These are phyloP conservation scores for Drosophila malerkotliana DNA, from an alignment of 1,140 invertebrate genomes.

Conservation along the genomic window DNA sequence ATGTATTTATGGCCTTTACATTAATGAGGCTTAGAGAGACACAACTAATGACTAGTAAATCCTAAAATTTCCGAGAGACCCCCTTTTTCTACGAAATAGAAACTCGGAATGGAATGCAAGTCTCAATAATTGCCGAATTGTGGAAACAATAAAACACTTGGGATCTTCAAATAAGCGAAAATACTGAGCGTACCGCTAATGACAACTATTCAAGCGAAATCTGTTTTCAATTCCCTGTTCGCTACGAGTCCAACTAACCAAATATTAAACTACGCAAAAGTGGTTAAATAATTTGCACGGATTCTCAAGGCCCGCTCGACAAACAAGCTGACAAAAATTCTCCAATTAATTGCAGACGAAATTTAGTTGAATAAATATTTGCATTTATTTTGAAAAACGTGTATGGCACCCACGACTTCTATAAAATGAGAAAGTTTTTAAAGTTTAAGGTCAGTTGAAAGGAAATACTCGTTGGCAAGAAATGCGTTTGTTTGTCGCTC, in stretches of 20 bases:
- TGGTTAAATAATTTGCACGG: slow-evolving; percentile 40
- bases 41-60: background rate
- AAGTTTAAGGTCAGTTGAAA: slow-evolving; percentile 29
- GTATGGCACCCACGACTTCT: slow-evolving; percentile 10
- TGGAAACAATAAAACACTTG: slow-evolving; percentile 39
- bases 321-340: slow-evolving; percentile 5
- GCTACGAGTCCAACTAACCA: slow-evolving; percentile 23
- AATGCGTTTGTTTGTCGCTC: slow-evolving; percentile 48
- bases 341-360: slow-evolving; percentile 34
- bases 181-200: slow-evolving; percentile 34
- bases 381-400: slow-evolving; percentile 2
- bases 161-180: slow-evolving; percentile 11
- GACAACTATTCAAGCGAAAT: slow-evolving; percentile 54
- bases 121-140: slow-evolving; percentile 32
- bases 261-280: slow-evolving; percentile 41
- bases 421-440: slow-evolving; percentile 28
- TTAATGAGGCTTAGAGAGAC: background rate
- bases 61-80: background rate
- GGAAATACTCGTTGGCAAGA: slow-evolving; percentile 26
- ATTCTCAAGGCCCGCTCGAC: slow-evolving; percentile 36
- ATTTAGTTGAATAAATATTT: slow-evolving; percentile 47
- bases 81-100: background rate
- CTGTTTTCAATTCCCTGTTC: slow-evolving; percentile 15
- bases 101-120: slow-evolving; percentile 6
- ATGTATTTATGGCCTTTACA: background rate